Conservation (phyloP, 2,797 vertebrate species). For the Squalus acanthias region DNA sequence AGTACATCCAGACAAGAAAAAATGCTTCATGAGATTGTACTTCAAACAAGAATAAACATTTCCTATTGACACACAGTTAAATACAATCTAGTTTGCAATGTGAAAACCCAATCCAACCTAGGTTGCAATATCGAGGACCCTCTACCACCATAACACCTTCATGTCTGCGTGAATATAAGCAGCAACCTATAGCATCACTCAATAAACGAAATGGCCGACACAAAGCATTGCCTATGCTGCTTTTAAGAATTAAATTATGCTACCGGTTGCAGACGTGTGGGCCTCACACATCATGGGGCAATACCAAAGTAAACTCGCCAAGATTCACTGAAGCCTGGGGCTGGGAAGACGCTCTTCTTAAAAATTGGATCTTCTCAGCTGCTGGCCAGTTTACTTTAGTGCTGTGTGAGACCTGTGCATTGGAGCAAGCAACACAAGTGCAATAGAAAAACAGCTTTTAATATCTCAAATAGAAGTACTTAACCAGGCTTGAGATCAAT, state of each 20-base stretch:
- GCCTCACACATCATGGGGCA: background rate
- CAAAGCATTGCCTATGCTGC: background rate
- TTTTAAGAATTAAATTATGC: background rate
- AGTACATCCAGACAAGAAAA: background rate
- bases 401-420: background rate
- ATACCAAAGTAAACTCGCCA: background rate
- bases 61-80: background rate
- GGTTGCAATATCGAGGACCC: background rate
- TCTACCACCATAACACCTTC: background rate
- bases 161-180: background rate
- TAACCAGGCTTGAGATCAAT: background rate
- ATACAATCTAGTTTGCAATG: background rate
- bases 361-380: background rate
- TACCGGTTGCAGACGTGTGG: background rate
- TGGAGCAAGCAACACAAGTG: no score
- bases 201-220: background rate
- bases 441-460: background rate
- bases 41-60: background rate
- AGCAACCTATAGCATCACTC: background rate
- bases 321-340: background rate
- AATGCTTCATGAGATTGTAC: background rate
- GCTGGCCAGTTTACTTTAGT: background rate
- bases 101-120: background rate
- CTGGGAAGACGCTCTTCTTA: background rate
- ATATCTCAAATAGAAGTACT: background rate